A percentile compares a stretch with the other conserved stretches of the same genome.
These are phyloP conservation scores for Rhinogobius similis DNA, from an alignment of 2,113 vertebrate genomes.

Conservation along the genomic window DNA sequence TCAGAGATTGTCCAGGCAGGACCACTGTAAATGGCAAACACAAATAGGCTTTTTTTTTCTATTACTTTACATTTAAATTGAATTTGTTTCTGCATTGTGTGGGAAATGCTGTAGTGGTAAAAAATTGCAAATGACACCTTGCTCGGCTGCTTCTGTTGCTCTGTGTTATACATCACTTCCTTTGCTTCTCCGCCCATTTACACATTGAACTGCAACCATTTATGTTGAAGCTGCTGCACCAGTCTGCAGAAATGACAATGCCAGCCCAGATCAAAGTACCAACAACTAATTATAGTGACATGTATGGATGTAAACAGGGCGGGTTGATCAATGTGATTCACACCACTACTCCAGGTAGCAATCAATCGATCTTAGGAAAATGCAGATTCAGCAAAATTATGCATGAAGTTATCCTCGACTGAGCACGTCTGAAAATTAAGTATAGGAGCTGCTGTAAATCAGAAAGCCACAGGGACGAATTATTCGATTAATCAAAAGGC, in stretches of 20 bases:
- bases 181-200: conserved; percentile 2
- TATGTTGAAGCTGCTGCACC: conserved; percentile 17
- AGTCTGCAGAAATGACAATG: background rate
- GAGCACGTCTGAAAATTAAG: background rate
- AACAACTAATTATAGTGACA: background rate
- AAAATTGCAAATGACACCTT: conserved; percentile 40
- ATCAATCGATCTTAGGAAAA: background rate
- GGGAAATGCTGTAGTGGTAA: conserved; percentile 39
- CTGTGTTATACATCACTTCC: conserved; percentile 37
- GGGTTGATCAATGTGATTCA: conserved; percentile 1
- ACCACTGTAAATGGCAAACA: conserved; percentile 48
- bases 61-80: conserved; percentile 76
- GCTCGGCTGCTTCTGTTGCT: conserved; percentile 21
- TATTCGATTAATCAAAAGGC: background rate
- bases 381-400: background rate
- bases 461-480: background rate
- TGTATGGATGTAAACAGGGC: background rate
- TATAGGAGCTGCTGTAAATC: background rate
- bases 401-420: background rate
- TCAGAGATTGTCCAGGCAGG: conserved; percentile 30
- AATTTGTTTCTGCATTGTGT: conserved; percentile 43
- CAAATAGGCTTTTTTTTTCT: conserved; percentile 43
- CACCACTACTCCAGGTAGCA: background rate
- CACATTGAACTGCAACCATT: conserved; percentile 13
- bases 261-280: background rate